Base-by-base conservation (phyloP, 1,140 invertebrate genomes). In the Heterodera schachtii region DNA sequence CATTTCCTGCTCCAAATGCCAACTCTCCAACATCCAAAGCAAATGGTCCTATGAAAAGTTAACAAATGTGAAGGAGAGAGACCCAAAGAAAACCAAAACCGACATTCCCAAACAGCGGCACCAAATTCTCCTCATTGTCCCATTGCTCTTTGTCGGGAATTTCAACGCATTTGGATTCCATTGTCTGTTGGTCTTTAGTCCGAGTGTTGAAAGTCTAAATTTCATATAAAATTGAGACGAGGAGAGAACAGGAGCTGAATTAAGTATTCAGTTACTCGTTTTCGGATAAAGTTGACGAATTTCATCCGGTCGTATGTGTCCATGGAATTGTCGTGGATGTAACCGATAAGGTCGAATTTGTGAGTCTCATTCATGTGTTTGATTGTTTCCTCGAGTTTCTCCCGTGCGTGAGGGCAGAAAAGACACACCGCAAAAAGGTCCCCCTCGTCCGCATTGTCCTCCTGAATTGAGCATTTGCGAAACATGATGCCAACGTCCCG, bases 1-100 rank as follows among this genome's bases (percentile, higher is more conserved):
- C 11, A 69, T 87, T 75, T 80, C 77, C 44, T 78, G 66, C 16
- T 89, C 86, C 47, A 87, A 79, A 73, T 78, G 81, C 77, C 77
- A 78, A 43, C 86, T 88, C 78, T 89, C 88, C 19, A 90, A 81
- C 87, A 90, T 89, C 88, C 88, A 89, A 13, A 89, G 81, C 13
- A 89, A 81, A 82, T 89, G 88, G 73, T 89, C 88, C 73, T 89
- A 88, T 43, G 83, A 86, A 79, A 84, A 90, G 11, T 87, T 83
- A 21, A 52, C 6, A 52, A 52, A 52, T 52, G 49, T 84, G 86
- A 31, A 90, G 19, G 52, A 19, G 41, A 73, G 13, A 46, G n/a
- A 31, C 6, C 19, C 49, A 19, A 79, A 49, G 49, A 16, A 31
- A 21, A 46, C 21, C 77, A 80, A 60, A 4, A 80, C n/a, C 43